Conservation (phyloP, 2,888 invertebrate genomes). For the Caenorhabditis japonica region DNA sequence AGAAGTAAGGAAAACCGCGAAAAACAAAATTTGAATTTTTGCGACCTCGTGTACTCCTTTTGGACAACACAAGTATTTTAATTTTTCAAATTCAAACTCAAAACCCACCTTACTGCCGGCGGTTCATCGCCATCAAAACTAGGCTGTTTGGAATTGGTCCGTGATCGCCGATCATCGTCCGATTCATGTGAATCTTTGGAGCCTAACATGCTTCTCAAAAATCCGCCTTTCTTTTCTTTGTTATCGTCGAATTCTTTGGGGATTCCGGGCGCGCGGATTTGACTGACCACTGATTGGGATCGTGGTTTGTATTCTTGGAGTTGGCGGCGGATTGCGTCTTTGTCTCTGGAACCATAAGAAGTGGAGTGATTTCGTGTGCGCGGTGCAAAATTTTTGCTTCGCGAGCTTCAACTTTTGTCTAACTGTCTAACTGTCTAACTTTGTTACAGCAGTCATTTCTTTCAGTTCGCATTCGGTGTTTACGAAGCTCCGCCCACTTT, state of each 20-base stretch:
- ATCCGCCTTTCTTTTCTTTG: constrained; percentile 59
- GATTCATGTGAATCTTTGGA: constrained; percentile 60
- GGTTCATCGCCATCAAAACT: constrained; percentile 61
- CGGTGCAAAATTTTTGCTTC: too few relatives aligned
- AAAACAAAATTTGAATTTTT: too few relatives aligned
- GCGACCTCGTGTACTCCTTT: too few relatives aligned
- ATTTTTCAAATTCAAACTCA: constrained; percentile 36
- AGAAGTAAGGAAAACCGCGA: too few relatives aligned
- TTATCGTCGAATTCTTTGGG: constrained; percentile 75
- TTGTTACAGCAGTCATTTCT: too few relatives aligned
- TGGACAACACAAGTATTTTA: too few relatives aligned
- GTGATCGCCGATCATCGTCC: constrained; percentile 56
- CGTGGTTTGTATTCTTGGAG: constrained; percentile 68
- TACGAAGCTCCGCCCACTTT: too few relatives aligned
- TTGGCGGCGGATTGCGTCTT: constrained; percentile 64
- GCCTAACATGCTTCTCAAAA: constrained; percentile 57
- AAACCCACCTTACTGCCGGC: constrained; percentile 60
- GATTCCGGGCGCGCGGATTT: constrained; percentile 67
- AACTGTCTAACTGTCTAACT: too few relatives aligned
- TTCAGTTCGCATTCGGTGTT: too few relatives aligned
- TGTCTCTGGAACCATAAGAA: constrained; percentile 63
- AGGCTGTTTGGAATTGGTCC: constrained; percentile 54
- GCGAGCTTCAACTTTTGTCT: too few relatives aligned
- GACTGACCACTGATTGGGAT: constrained; percentile 59
- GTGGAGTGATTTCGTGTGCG: background rate